Percentiles rank a stretch among this genome's conserved stretches.
Evolutionary conservation across 2,797 vertebrate species (phyloP).

Genomic region (Sciurus vulgaris): DNA sequence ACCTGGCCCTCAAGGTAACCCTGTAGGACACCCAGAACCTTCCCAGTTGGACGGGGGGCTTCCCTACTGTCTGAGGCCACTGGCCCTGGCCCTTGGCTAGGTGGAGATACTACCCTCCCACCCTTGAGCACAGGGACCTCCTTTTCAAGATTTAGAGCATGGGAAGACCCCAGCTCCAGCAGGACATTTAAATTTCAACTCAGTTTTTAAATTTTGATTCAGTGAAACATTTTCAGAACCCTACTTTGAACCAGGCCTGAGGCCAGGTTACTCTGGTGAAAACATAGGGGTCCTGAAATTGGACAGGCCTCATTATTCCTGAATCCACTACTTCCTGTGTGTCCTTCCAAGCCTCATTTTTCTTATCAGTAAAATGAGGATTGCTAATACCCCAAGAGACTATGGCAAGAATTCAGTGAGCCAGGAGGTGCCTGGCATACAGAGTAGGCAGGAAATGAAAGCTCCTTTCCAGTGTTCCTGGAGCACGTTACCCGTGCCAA

Average conservation of each 20-base stretch:
- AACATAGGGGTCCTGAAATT: background rate
- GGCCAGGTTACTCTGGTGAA: background rate
- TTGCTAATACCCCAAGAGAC: background rate
- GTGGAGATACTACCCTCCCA: background rate
- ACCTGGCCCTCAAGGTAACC: background rate
- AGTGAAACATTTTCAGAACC: background rate
- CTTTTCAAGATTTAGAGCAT: background rate
- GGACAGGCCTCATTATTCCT: background rate
- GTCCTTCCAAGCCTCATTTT: background rate
- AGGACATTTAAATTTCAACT: slow-evolving; percentile 27
- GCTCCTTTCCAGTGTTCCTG: background rate
- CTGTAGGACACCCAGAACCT: background rate
- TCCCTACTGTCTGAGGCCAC: background rate
- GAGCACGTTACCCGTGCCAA: background rate
- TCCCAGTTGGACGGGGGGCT: background rate
- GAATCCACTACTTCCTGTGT: background rate
- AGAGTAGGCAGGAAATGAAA: background rate
- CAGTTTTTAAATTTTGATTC: slow-evolving; percentile 24
- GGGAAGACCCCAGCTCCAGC: background rate
- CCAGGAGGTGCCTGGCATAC: background rate
- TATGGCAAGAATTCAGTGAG: background rate
- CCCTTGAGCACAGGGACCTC: background rate
- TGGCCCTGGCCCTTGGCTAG: background rate
- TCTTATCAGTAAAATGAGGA: background rate
- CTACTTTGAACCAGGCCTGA: background rate